Evolutionary conservation across 2,888 invertebrate genomes (phyloP).

Genomic region (Lasius fuliginosus): DNA sequence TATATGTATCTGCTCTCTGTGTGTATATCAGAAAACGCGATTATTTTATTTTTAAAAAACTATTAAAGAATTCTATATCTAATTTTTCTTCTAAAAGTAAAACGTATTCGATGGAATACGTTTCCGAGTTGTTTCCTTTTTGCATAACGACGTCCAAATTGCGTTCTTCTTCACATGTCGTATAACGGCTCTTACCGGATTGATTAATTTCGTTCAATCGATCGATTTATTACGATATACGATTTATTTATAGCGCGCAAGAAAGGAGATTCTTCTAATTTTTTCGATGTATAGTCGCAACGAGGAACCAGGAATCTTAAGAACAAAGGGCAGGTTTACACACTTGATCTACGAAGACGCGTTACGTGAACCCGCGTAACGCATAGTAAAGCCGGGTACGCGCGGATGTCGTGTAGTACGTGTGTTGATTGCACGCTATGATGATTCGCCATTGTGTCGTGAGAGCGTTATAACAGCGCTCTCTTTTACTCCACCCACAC

Average conservation of each 20-base stretch:
- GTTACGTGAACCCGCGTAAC: constrained; percentile 20
- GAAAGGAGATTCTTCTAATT: background rate
- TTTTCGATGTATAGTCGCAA: background rate
- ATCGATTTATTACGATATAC: background rate
- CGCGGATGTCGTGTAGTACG: constrained; percentile 14
- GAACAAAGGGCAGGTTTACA: constrained; percentile 2
- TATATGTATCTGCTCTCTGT: background rate
- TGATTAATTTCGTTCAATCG: background rate
- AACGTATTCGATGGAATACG: background rate
- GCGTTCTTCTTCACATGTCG: background rate
- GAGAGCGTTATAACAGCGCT: constrained; percentile 34
- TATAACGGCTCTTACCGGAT: background rate
- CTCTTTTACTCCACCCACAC: constrained; percentile 26
- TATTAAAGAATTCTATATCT: background rate
- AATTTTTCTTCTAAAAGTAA: background rate
- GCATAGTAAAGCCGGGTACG: background rate
- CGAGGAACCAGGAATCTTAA: background rate
- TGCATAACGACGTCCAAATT: background rate
- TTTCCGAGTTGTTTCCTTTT: background rate
- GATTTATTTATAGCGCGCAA: background rate
- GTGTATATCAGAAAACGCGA: background rate
- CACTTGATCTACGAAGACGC: constrained; percentile 19
- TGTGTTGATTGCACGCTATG: constrained; percentile 44
- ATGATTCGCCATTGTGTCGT: constrained; percentile 51
- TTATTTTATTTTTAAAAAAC: background rate